phyloP scores from a whole-genome alignment of 2,797 vertebrate genomes.

The Tadarida brasiliensis region DNA sequence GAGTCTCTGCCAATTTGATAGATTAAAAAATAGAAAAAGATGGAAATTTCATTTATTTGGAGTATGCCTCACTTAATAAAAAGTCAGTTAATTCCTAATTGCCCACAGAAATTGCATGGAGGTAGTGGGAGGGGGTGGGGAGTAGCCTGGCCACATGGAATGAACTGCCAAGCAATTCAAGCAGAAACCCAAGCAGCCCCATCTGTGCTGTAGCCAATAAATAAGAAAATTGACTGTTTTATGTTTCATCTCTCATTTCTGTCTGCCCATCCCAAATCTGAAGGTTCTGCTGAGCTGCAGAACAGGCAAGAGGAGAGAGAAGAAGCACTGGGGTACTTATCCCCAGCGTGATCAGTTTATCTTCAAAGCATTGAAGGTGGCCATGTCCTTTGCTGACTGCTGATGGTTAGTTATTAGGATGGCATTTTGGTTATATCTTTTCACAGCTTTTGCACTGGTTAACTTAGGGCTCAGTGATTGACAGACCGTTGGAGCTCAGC shows the following conservation, averaged over 20 bases:
- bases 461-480: background rate
- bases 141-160: background rate
- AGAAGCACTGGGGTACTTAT: background rate
- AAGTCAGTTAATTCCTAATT: slow-evolving; percentile 7
- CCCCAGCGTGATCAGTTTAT: background rate
- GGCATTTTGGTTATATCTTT: background rate
- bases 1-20: background rate
- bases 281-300: background rate
- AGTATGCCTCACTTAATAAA: slow-evolving; percentile 3
- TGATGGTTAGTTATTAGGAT: background rate
- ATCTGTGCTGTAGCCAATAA: background rate
- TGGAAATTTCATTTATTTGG: slow-evolving; percentile 9
- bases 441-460: background rate
- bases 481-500: background rate
- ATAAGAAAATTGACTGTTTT: slow-evolving; percentile 56
- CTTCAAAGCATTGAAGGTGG: background rate
- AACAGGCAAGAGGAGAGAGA: background rate
- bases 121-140: too few relatives aligned
- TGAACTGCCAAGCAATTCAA: background rate
- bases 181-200: background rate
- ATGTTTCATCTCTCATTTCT: slow-evolving; percentile 49
- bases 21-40: background rate
- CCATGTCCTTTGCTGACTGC: background rate
- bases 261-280: background rate
- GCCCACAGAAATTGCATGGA: background rate